These are phyloP conservation scores for Dicentrarchus labrax DNA, from an alignment of 2,113 vertebrate genomes.

Conservation along the genomic window DNA sequence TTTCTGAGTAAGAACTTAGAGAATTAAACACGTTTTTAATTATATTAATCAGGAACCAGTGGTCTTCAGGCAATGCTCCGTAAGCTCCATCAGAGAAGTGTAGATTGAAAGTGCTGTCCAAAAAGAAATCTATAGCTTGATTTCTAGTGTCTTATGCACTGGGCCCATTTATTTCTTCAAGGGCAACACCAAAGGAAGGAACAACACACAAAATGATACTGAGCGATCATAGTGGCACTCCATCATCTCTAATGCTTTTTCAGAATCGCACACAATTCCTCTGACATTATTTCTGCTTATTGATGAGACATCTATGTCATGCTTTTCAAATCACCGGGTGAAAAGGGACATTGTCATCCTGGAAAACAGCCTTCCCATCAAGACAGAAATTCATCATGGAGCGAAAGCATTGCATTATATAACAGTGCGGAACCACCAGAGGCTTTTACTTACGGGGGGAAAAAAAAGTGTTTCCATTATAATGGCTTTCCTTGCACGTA, in stretches of 20 bases:
- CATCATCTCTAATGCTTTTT: conserved; percentile 57
- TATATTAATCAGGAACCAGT: conserved; percentile 13
- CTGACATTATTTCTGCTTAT: conserved; percentile 32
- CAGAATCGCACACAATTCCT: conserved; percentile 51
- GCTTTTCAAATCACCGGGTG: conserved; percentile 49
- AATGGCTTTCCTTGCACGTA: neutral
- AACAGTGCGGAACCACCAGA: conserved; percentile 4
- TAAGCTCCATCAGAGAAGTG: neutral
- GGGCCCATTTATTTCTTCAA: conserved; percentile 59
- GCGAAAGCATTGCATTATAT: neutral
- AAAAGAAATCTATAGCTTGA: conserved; percentile 36
- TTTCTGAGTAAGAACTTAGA: conserved; percentile 21
- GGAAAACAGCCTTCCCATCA: conserved; percentile 28
- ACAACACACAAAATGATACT: conserved; percentile 37
- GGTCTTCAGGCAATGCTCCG: neutral
- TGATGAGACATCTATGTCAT: conserved; percentile 48
- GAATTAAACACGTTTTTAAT: conserved; percentile 23
- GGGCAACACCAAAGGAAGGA: conserved; percentile 36
- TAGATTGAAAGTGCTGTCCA: conserved; percentile 41
- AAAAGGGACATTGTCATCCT: conserved; percentile 48
- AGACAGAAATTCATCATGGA: conserved; percentile 28
- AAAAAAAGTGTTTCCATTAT: neutral
- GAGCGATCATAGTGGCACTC: conserved; percentile 35
- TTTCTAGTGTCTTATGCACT: conserved; percentile 10
- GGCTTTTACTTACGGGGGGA: neutral